Conservation (phyloP, 92 coral and sea anemone genomes). For the Isaurus tuberculatus region DNA sequence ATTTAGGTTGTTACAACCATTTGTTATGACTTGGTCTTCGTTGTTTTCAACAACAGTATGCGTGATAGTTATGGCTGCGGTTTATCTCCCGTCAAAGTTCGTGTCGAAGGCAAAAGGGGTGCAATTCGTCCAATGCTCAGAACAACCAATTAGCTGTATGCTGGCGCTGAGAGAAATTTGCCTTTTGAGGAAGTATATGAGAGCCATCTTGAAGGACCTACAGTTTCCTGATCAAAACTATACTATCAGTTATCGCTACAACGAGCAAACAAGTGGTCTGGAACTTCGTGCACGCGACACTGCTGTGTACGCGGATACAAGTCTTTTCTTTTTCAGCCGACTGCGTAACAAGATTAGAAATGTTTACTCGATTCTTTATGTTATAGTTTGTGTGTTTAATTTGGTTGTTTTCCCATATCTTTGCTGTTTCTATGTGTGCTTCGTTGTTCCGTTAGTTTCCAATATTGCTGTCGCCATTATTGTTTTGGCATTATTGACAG, state of each 20-base stretch:
- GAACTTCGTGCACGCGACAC: neutral
- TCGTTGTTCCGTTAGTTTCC: neutral
- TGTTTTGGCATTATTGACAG: neutral
- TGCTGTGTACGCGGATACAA: neutral
- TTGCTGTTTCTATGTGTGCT: neutral
- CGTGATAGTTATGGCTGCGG: neutral
- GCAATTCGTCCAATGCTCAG: neutral
- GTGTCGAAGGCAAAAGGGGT: neutral
- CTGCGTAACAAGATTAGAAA: neutral
- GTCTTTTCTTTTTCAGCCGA: neutral
- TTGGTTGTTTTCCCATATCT: constrained; percentile 26
- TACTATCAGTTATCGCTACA: neutral
- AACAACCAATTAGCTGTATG: constrained; percentile 5
- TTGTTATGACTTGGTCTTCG: neutral
- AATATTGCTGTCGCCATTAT: neutral
- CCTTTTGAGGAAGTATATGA: constrained; percentile 42
- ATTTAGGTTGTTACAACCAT: neutral
- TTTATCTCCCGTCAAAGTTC: constrained; percentile 2
- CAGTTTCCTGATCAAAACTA: neutral
- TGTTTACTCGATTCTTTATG: neutral
- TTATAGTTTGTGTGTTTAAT: constrained; percentile 24
- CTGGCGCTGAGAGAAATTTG: constrained; percentile 28
- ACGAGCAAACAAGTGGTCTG: neutral
- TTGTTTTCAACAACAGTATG: neutral
- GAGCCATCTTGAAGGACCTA: constrained; percentile 15